Conservation (phyloP, 2,113 vertebrate genomes). For the Camarhynchus parvulus region DNA sequence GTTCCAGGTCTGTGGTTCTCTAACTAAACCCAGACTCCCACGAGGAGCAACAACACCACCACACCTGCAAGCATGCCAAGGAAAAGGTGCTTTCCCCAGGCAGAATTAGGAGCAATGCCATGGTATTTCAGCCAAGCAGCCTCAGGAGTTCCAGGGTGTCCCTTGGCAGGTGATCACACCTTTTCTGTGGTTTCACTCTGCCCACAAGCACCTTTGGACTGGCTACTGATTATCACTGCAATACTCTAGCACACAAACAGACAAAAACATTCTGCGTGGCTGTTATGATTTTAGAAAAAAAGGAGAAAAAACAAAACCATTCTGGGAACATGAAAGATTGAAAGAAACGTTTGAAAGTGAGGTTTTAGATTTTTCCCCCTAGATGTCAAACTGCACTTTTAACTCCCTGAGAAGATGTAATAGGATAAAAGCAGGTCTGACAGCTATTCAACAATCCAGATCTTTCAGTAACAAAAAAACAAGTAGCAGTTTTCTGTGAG, state of each 20-base stretch:
- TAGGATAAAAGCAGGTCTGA: constrained; percentile 4
- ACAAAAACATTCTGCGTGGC: background rate
- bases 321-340: background rate
- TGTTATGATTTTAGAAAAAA: background rate
- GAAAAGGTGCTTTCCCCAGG: background rate
- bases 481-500: background rate
- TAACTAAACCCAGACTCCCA: background rate
- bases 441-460: background rate
- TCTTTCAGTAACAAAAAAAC: background rate
- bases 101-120: background rate
- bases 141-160: background rate
- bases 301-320: background rate
- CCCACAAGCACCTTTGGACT: background rate
- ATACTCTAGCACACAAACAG: background rate
- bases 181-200: background rate
- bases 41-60: background rate
- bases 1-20: background rate
- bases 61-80: background rate
- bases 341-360: background rate
- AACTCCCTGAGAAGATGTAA: background rate
- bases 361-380: background rate
- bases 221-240: background rate
- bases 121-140: background rate
- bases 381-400: background rate
- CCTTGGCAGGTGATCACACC: background rate